Evolutionary conservation across 2,113 vertebrate species (phyloP).

Genomic region (Burhinus oedicnemus): DNA sequence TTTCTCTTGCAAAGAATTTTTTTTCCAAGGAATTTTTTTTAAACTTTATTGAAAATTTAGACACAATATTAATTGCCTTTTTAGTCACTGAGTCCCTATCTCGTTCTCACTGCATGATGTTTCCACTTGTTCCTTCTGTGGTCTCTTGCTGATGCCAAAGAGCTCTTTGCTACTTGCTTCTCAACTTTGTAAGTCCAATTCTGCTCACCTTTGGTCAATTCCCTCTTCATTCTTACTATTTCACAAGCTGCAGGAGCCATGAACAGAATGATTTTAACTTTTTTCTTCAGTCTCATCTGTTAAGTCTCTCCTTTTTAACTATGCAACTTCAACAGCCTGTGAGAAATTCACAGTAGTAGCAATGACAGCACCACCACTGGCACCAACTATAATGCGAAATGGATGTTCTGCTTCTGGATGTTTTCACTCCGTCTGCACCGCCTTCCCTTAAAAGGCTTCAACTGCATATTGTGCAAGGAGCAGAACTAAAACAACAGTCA

Average conservation of each 20-base stretch:
- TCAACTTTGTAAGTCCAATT: not conserved
- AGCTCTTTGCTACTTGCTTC: not conserved
- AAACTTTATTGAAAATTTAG: not conserved
- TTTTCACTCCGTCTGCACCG: conserved; percentile 41
- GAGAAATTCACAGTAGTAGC: conserved; percentile 24
- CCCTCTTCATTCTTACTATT: not conserved
- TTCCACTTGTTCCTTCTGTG: not conserved
- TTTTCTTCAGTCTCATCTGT: not conserved
- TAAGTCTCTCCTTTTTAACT: not conserved
- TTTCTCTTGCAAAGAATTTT: not conserved
- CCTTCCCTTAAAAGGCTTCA: conserved; percentile 78
- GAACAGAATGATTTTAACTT: not conserved
- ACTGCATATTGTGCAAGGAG: conserved; percentile 52
- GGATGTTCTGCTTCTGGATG: conserved; percentile 60
- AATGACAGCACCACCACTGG: conserved; percentile 20
- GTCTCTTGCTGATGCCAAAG: not conserved
- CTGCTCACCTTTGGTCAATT: not conserved
- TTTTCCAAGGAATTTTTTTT: not conserved
- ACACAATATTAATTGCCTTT: not conserved
- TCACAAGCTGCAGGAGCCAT: not conserved
- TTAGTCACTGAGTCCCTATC: rapidly evolving
- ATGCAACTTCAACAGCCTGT: not conserved
- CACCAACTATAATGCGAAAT: conserved; percentile 39
- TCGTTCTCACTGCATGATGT: not conserved
- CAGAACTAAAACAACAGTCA: conserved; percentile 52